Conservation (phyloP, 2,113 vertebrate genomes). For the Oncorhynchus gorbuscha region DNA sequence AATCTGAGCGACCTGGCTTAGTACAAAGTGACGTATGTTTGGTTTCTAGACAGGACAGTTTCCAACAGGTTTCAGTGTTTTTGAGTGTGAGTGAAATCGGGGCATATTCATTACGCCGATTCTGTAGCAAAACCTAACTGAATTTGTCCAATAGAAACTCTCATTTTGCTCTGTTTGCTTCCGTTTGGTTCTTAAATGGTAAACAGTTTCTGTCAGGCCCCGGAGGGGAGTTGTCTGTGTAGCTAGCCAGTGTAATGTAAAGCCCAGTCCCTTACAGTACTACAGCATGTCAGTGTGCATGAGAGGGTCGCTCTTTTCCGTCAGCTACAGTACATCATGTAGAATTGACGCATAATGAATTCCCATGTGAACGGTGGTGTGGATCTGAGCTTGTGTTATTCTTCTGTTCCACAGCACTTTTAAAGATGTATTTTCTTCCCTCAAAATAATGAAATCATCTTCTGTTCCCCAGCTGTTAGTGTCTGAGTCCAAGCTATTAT, state of each 20-base stretch:
- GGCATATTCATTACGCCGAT: too few relatives aligned
- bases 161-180: too few relatives aligned
- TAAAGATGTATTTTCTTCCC: slow-evolving; percentile 50
- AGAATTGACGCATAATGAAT: slow-evolving; percentile 43
- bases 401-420: slow-evolving; percentile 45
- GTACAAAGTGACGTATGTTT: neutral
- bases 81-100: slow-evolving; percentile 29
- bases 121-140: too few relatives aligned
- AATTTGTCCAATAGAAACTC: too few relatives aligned
- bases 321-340: slow-evolving; percentile 26
- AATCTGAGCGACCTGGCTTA: neutral
- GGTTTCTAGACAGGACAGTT: neutral
- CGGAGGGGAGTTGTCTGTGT: neutral
- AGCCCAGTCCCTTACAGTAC: slow-evolving; percentile 19
- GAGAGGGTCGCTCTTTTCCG: slow-evolving; percentile 39
- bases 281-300: slow-evolving; percentile 39
- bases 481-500: slow-evolving; percentile 22
- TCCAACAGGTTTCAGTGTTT: neutral
- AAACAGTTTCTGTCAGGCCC: too few relatives aligned
- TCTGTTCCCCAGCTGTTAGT: slow-evolving; percentile 41
- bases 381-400: slow-evolving; percentile 14
- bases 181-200: too few relatives aligned
- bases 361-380: slow-evolving; percentile 26
- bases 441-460: slow-evolving; percentile 43
- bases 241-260: slow-evolving; percentile 7